Percentiles rank a stretch among this genome's conserved stretches.
Evolutionary conservation across 2,888 invertebrate species (phyloP).

Genomic region (Ametastegia equiseti): DNA sequence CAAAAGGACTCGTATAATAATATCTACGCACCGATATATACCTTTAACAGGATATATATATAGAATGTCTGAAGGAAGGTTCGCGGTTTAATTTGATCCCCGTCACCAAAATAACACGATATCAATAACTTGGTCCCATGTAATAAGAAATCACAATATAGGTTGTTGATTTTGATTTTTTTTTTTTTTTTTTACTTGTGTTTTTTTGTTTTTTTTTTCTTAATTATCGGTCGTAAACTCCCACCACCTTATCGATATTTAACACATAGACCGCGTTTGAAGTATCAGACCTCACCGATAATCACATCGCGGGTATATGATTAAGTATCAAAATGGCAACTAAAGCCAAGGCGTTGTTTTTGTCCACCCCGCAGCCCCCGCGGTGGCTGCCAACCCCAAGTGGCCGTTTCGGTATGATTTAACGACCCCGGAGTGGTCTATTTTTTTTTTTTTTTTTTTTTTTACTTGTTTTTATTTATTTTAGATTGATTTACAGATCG

Average conservation of each 20-base stretch:
- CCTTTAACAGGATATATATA: no score
- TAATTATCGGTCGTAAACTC: no score
- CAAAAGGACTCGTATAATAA: neutral
- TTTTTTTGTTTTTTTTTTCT: no score
- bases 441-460: no score
- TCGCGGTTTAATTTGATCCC: constrained; percentile 15
- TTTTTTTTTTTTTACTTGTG: neutral
- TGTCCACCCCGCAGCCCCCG: neutral
- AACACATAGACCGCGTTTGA: no score
- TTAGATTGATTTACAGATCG: no score
- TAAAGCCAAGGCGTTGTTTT: constrained; percentile 51
- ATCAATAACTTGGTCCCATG: constrained; percentile 3
- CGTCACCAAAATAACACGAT: neutral
- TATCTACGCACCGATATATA: neutral
- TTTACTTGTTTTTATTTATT: no score
- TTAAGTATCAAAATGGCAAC: constrained; percentile 58
- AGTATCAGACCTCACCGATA: constrained; percentile 36
- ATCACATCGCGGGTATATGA: constrained; percentile 38
- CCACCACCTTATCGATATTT: no score
- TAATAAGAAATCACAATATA: neutral
- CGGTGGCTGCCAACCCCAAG: constrained; percentile 40
- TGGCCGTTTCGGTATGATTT: neutral
- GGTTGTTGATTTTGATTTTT: neutral
- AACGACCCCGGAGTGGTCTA: no score
- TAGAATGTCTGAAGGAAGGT: neutral